Base-by-base conservation (phyloP, 2,797 vertebrate species). In the Alcedo quadribrachys region DNA sequence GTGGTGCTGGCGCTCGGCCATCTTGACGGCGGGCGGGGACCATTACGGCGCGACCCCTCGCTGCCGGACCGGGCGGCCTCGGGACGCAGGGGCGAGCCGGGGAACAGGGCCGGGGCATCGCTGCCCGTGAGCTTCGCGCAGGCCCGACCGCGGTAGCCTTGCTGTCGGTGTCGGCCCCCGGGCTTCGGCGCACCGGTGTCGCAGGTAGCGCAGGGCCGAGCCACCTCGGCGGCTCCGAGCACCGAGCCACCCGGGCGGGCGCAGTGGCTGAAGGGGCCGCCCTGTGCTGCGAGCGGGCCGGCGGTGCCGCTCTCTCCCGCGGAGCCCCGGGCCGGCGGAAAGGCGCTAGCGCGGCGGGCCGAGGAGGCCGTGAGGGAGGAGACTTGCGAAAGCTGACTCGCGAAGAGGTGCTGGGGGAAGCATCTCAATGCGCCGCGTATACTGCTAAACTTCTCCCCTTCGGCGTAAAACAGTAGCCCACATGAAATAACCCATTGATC, bases 1-100 rank as follows among this genome's bases (percentile, higher is more conserved):
- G 87, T 93, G 76, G 60, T 24, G 46, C 79, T 69, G 85, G 92
- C 76, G 67, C 94, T 79, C 92, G 82, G 94, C 94, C 94, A 95
- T 95, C 75, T 95, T 95, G 94, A 87, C 28, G 69, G 65, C 78
- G 81, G 77, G 74, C 33, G 69, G 63, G 30, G 79, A 33, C 58
- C n/a, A 5, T 30, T 11, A 25, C 10, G 35, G 27, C 17, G 37
- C 63, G 68, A 48, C 35, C 85, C 57, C 35, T 42, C 25, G 19
- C 37, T 24, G 55, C 42, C 22, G 46, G 25, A 25, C 27, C 37
- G 70, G 12, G 33, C 5, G 61, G 17, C 15, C 21, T 19, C 46
- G 32, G 20, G 6, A 21, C 42, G 62, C 20, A 24, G 37, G 60
- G 27, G 60, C 37, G 25, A n/a, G 40, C 60, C 28, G 9, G 30